A percentile compares a stretch with the other conserved stretches of the same genome.
These are phyloP conservation scores for Trissoscelio sp. DNA, from an alignment of 2,888 invertebrate genomes.

Conservation along the genomic window DNA sequence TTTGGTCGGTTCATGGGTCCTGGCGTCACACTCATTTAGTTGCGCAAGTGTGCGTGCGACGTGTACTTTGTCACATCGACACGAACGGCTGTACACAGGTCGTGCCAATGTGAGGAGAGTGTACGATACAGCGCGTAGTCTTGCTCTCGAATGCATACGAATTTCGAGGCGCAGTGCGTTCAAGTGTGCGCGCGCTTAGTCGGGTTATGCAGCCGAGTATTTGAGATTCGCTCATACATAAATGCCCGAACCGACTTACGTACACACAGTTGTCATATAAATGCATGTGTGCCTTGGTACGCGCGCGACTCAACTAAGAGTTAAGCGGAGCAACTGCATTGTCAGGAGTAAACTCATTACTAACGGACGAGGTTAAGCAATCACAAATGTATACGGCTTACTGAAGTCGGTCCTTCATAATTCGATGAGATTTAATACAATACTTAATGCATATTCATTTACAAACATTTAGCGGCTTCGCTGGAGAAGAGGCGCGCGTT, in stretches of 20 bases:
- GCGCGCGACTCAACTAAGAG: constrained; percentile 41
- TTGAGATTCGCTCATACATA: constrained; percentile 50
- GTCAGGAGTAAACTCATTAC: constrained; percentile 72
- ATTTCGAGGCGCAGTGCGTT: constrained; percentile 14
- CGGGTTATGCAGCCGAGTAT: constrained; percentile 45
- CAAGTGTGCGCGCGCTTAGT: constrained; percentile 49
- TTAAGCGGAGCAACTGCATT: constrained; percentile 64
- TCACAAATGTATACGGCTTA: constrained; percentile 66
- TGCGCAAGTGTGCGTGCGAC: constrained; percentile 55
- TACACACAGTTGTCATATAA: constrained; percentile 21
- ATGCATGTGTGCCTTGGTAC: constrained; percentile 40
- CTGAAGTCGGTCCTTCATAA: constrained; percentile 52
- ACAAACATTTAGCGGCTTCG: constrained; percentile 41
- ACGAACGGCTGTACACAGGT: constrained; percentile 34
- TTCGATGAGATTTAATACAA: constrained; percentile 57
- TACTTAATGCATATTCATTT: constrained; percentile 58
- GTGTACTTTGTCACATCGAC: constrained; percentile 57
- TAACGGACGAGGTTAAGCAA: constrained; percentile 69
- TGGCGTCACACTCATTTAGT: constrained; percentile 27
- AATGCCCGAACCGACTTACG: constrained; percentile 33
- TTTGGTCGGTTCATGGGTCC: constrained; percentile 32
- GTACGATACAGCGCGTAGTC: constrained; percentile 21
- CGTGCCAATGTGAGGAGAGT: constrained; percentile 37
- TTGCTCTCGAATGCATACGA: constrained; percentile 47
- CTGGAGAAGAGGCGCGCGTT: neutral